Evolutionary conservation across 2,113 vertebrate genomes (phyloP).

Genomic region (Colistium nudipinnis): DNA sequence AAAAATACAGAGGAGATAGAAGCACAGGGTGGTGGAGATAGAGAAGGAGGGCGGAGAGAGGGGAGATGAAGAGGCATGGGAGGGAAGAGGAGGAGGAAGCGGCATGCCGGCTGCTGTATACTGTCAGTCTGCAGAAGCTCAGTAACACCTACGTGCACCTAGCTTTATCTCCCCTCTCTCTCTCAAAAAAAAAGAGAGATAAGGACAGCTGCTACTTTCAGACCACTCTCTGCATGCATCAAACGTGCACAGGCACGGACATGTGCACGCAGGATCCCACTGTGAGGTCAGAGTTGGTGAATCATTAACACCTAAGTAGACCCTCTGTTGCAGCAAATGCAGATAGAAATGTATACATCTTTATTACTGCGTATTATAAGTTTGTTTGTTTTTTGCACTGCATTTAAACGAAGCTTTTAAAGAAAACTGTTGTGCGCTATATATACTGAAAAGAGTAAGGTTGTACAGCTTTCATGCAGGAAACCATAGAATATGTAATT

Average conservation of each 20-base stretch:
- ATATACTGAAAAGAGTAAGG: no score
- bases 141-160: conserved; percentile 52
- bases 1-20: conserved; percentile 1
- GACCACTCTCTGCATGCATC: conserved; percentile 25
- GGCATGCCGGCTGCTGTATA: conserved; percentile 29
- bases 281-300: background rate
- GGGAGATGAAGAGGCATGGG: conserved; percentile 4
- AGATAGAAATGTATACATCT: no score
- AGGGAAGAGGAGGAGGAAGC: conserved; percentile 4
- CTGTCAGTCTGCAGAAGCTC: conserved; percentile 61
- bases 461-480: no score
- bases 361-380: no score
- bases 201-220: conserved; percentile 39
- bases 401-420: no score
- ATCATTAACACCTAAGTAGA: background rate
- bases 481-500: no score
- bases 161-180: conserved; percentile 49
- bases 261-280: background rate
- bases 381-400: no score
- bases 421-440: no score
- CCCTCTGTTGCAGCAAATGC: no score
- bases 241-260: background rate
- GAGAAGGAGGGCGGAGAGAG: conserved; percentile 4
- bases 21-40: conserved; percentile 21
- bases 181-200: conserved; percentile 6